Evolutionary conservation across 2,113 vertebrate species (phyloP).

Genomic region (Embiotoca jacksoni): DNA sequence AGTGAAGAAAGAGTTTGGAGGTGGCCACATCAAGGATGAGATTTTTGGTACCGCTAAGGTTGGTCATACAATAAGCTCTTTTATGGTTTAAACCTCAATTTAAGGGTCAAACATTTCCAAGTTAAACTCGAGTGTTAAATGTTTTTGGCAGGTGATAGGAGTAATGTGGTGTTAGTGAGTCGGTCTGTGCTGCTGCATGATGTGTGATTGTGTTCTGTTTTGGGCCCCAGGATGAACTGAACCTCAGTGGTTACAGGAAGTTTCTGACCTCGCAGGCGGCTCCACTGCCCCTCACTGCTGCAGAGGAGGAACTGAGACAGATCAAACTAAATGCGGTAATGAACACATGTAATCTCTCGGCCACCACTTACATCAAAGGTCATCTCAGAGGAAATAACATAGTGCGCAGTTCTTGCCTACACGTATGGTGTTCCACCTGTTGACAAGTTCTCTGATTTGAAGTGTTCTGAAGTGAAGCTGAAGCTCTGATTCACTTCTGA

Average conservation of each 20-base stretch:
- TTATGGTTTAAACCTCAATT: not conserved
- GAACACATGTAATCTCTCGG: not conserved
- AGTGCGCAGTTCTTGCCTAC: not conserved
- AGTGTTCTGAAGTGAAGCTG: constrained; percentile 1
- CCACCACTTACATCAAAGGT: not conserved
- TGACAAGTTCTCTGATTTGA: not conserved
- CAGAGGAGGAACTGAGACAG: constrained; percentile 95
- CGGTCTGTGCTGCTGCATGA: not conserved
- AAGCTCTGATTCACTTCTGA: constrained; percentile 14
- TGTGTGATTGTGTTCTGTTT: constrained; percentile 16
- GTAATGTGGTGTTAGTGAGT: not conserved
- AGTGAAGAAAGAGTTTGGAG: constrained; percentile 97
- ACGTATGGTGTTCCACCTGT: not conserved
- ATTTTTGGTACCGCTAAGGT: constrained; percentile 94
- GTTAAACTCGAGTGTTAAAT: too few relatives aligned
- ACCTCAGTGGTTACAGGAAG: constrained; percentile 92
- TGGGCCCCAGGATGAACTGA: constrained; percentile 91
- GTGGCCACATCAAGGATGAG: constrained; percentile 97
- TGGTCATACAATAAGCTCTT: constrained; percentile 16
- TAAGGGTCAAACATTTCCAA: not conserved
- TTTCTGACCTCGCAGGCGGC: constrained; percentile 89
- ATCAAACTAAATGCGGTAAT: constrained; percentile 94
- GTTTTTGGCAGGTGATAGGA: too few relatives aligned
- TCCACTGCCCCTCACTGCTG: constrained; percentile 94
- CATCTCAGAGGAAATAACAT: not conserved